Conservation (phyloP, 1,140 invertebrate genomes). For the Camponotus pennsylvanicus region DNA sequence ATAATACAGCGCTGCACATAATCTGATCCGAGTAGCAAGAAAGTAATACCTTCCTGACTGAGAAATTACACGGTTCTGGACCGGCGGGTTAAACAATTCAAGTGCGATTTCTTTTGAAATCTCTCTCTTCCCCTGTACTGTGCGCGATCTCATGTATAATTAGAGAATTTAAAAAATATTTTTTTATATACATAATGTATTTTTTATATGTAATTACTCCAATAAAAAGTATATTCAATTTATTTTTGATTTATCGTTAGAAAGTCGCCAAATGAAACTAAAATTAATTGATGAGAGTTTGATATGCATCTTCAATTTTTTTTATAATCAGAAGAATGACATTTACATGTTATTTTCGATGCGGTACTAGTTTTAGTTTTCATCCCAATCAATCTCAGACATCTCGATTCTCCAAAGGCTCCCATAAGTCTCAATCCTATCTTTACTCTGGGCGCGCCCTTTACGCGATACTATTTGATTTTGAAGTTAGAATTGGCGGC, state of each 20-base stretch:
- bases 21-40: constrained; percentile 59
- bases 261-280: background rate
- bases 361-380: background rate
- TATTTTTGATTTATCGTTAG: background rate
- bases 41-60: constrained; percentile 55
- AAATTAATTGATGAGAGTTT: background rate
- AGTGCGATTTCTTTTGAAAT: constrained; percentile 19
- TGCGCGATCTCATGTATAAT: background rate
- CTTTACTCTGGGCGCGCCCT: constrained; percentile 4
- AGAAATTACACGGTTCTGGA: constrained; percentile 53
- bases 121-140: too few relatives aligned
- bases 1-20: constrained; percentile 54
- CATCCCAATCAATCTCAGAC: background rate
- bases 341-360: background rate
- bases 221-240: background rate
- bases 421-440: background rate
- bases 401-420: constrained; percentile 9
- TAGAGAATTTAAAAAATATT: background rate
- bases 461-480: constrained; percentile 30
- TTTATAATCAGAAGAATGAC: background rate
- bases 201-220: background rate
- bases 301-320: background rate
- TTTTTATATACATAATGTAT: background rate
- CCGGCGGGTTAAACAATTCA: constrained; percentile 45
- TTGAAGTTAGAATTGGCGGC: constrained; percentile 48